Base-by-base conservation (phyloP, 2,113 vertebrate genomes). In the Mobula hypostoma region DNA sequence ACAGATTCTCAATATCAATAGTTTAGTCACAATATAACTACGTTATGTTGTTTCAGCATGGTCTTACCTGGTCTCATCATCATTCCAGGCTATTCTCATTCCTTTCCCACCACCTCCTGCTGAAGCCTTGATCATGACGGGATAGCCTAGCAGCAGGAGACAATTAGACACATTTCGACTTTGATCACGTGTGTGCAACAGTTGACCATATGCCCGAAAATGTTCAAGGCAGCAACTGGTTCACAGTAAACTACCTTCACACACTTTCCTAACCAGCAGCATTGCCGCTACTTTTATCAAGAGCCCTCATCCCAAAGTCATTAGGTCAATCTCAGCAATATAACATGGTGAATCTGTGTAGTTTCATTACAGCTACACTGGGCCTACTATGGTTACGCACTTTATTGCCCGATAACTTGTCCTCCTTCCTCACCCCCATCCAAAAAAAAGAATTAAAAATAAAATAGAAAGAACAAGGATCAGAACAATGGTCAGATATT, bases 61-160 rank as follows among this genome's bases (percentile, higher is more conserved):
- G 95, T 96, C 97, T 98, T 97, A 99, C 99, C 98, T 98, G 95
- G 98, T 98, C 97, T 99, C 98, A 94, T 98, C 98, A 95, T 99
- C 97, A 95, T 98, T 97, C 98, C 99, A 99, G 91, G 99, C 97
- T n/a, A 99, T 98, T 96, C 99, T 98, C 99, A 99, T 99, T 96
- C 99, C 99, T 98, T 99, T 99, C 92, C 99, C 99, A 95, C 99
- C 99, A 95, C 99, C 99, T 95, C 99, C 99, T 94, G 99, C 99
- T 95, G 99, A 99, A 63, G 99, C 99, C 97, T 99, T 99, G 97
- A 99, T 99, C 99, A 99, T 99, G 95, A 99, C 98, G 94, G 99
- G 99, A 96, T 99, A 99, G 95, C 99, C 99, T 99, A 98, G 96
- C 98, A 98, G 98, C 97, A 95, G 98, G 98, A 97, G 97, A 98